These are phyloP conservation scores for Scatophagus argus DNA, from an alignment of 2,113 vertebrate species.

Conservation along the genomic window DNA sequence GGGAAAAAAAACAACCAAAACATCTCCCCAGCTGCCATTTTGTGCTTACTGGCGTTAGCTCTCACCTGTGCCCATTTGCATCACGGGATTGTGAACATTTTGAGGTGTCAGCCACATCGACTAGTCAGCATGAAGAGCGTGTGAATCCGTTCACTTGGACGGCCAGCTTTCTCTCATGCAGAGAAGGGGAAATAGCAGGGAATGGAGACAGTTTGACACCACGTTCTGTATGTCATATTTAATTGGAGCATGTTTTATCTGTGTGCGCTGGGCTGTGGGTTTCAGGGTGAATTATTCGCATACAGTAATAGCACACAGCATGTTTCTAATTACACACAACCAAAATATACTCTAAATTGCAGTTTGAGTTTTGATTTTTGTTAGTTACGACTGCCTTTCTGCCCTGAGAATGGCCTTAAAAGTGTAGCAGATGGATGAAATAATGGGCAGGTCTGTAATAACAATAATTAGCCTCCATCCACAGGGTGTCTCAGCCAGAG, in stretches of 20 bases:
- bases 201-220: constrained; percentile 54
- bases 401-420: constrained; percentile 53
- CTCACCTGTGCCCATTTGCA: constrained; percentile 63
- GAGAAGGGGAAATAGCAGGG: constrained; percentile 12
- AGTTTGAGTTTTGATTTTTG: constrained; percentile 41
- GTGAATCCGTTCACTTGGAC: constrained; percentile 40
- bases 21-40: constrained; percentile 49
- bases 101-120: constrained; percentile 30
- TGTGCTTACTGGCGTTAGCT: constrained; percentile 45
- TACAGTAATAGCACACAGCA: constrained; percentile 38
- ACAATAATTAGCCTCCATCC: constrained; percentile 82
- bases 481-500: constrained; percentile 69
- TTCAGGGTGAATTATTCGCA: constrained; percentile 47
- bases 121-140: constrained; percentile 21
- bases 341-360: constrained; percentile 52
- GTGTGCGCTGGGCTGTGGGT: constrained; percentile 15
- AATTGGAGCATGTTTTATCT: constrained; percentile 59
- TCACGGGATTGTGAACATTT: constrained; percentile 34
- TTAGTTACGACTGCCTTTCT: constrained; percentile 19
- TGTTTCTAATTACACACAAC: constrained; percentile 57
- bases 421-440: constrained; percentile 75
- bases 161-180: constrained; percentile 20
- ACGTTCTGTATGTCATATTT: constrained; percentile 42
- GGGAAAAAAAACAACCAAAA: constrained; percentile 11
- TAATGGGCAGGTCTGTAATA: constrained; percentile 79